Conservation (phyloP, 2,113 vertebrate species). For the Zapornia atra region DNA sequence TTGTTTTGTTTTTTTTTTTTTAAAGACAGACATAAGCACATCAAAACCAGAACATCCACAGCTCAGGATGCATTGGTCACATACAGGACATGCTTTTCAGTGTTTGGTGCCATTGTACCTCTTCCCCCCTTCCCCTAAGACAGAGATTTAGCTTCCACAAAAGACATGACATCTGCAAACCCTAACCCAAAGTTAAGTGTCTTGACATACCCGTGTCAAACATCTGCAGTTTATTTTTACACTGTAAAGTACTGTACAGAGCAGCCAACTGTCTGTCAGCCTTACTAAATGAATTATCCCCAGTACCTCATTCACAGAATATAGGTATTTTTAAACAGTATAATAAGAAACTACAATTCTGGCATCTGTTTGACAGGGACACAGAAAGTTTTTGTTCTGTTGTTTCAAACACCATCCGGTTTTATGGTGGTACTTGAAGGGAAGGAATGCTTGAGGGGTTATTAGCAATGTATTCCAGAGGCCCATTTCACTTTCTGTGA, state of each 20-base stretch:
- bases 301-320: background rate
- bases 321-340: background rate
- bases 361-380: background rate
- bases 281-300: background rate
- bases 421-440: background rate
- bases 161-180: conserved; percentile 21
- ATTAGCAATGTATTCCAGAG: background rate
- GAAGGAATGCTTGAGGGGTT: background rate
- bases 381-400: background rate
- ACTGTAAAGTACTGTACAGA: background rate
- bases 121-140: background rate
- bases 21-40: background rate
- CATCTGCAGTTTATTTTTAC: conserved; percentile 54
- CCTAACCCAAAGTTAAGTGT: conserved; percentile 7
- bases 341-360: background rate
- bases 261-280: conserved; percentile 31
- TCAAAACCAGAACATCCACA: background rate
- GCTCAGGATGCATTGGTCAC: background rate
- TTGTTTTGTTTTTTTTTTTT: too few species aligned
- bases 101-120: background rate
- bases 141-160: background rate
- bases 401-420: background rate
- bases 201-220: conserved; percentile 34
- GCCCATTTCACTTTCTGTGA: background rate
- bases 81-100: background rate